Base-by-base conservation (phyloP, 1,140 invertebrate genomes). In the Drosophila truncata region DNA sequence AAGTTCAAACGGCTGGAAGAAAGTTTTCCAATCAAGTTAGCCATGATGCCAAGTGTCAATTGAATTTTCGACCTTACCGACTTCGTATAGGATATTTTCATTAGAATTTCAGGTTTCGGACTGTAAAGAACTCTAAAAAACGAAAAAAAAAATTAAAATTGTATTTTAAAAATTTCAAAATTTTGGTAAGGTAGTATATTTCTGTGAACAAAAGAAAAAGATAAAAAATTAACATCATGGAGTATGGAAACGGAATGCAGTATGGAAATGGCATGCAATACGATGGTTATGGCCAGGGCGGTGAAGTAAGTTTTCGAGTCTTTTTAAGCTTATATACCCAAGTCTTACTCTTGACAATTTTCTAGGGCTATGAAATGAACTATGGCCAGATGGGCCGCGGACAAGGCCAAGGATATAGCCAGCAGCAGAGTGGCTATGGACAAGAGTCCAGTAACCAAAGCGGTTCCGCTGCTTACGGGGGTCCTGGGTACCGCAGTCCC, bases 401-500 rank as follows among this genome's bases (percentile, higher is more conserved):
- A 14, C 44, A 47, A 13, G 72, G 63, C 44, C 44, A 47, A 10
- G 72, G 63, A 11, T 82, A 66, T 29, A 33, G 14, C 16, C 52
- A 74, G 13, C 60, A 78, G 50, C 41, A 54, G 7, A 39, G 70
- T 11, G 39, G 52, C 29, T 88, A 44, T 27, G 80, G 72, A 3
- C 82, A 72, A 9, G 80, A 81, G 1, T 64, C 77, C 0, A 44
- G 75, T 23, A 57, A 41, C 37, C 83, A 86, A 9, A 47, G 50
- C 18, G 70, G 78, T 13, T 65, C 78, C 0, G 84, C 84, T 2
- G 58, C 77, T 2, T 80, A 59, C 11, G 84, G 84, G 2, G 84
- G 84, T 9, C 62, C 84, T 4, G 84, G 84, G 0, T 88, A 88
- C 49, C 84, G 84, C 29, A 90, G 84, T 41, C 64, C 84, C 2